These are phyloP conservation scores for Nothocercus julius DNA, from an alignment of 2,113 vertebrate species.

Conservation along the genomic window DNA sequence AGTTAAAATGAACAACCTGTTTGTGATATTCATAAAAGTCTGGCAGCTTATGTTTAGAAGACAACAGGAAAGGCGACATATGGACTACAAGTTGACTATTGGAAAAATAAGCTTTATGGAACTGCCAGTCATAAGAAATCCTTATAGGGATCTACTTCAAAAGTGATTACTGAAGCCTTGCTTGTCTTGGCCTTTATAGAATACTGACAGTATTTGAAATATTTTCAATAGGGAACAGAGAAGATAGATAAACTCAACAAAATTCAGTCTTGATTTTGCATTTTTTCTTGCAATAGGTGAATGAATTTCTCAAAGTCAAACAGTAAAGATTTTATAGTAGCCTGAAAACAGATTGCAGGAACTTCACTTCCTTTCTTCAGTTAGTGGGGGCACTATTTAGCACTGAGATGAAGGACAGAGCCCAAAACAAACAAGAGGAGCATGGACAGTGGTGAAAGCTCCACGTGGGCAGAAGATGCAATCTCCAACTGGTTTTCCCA, in stretches of 20 bases:
- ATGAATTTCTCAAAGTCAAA: not conserved
- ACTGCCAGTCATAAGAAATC: not conserved
- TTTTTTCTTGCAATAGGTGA: not conserved
- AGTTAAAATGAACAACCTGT: not conserved
- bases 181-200: not conserved
- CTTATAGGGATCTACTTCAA: not conserved
- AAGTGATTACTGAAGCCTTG: not conserved
- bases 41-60: not conserved
- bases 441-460: not conserved
- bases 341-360: not conserved
- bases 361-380: not conserved
- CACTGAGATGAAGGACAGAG: not conserved
- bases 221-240: not conserved
- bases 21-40: not conserved
- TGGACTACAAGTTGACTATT: not conserved
- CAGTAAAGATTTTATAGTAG: not conserved
- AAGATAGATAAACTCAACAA: not conserved
- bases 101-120: not conserved
- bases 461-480: not conserved
- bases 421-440: not conserved
- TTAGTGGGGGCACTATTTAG: not conserved
- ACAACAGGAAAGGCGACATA: not conserved
- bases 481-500: not conserved
- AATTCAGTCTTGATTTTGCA: not conserved
- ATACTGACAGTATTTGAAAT: not conserved